Base-by-base conservation (phyloP, 2,113 vertebrate genomes). In the Edolisoma coerulescens region DNA sequence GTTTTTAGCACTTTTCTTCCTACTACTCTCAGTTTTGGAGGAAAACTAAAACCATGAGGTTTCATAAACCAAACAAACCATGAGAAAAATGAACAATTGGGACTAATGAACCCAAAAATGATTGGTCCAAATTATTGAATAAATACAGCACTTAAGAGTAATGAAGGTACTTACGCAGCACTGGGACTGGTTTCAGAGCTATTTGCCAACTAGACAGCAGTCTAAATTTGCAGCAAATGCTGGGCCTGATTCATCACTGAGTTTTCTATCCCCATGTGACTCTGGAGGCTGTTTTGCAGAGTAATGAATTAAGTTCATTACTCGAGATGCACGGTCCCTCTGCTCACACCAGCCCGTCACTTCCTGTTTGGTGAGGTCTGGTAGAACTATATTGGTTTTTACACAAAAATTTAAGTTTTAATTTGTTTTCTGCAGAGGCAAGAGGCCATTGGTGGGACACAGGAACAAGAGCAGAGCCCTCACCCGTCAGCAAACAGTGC, bases 111-210 rank as follows among this genome's bases (percentile, higher is more conserved):
- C 85, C 71, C 13, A 11, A 91, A 95, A 95, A 92, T n/a, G 41
- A 92, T 88, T 3, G 8, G 90, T 88, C 79, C 76, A 86, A 94
- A 90, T 91, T 90, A 93, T 90, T 95, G 82, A 63, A 84, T 70
- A 96, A 95, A 94, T 93, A 95, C 23, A 95, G 75, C 68, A 77
- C 71, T 94, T 95, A 93, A 93, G 79, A 95, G 79, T 86, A 96
- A 95, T 74, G 82, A 93, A 94, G 75, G 87, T 80, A 93, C 84
- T 95, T 88, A 52, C 17, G 22, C 61, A 92, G 78, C 47, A 64
- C 47, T n/a, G 42, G 71, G 79, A 94, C 64, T 59, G 63, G 30
- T 88, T 96, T 87, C 85, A 94, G 87, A 94, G 93, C 50, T 77
- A 77, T 91, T 90, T 95, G 49, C 92, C 90, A 94, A 74, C 47